These are phyloP conservation scores for Aptenodytes forsteri DNA, from an alignment of 2,113 vertebrate species.

Conservation along the genomic window DNA sequence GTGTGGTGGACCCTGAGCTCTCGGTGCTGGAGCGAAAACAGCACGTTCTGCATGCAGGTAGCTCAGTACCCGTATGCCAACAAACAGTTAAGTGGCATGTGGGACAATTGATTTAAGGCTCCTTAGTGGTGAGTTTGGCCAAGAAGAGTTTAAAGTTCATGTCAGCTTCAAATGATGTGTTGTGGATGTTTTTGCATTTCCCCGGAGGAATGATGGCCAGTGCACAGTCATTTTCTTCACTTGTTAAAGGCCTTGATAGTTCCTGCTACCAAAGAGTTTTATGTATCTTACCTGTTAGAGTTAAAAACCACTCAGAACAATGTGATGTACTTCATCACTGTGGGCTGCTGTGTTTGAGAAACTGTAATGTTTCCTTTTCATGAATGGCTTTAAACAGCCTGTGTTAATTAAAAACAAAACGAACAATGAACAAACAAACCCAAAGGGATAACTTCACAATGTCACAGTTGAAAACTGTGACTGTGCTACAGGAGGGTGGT, in stretches of 20 bases:
- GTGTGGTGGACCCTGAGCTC: neutral
- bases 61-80: neutral
- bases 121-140: neutral
- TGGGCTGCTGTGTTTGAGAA: neutral
- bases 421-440: neutral
- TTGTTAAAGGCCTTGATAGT: neutral
- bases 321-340: rapidly evolving
- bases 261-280: neutral
- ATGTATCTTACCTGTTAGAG: neutral
- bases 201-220: neutral
- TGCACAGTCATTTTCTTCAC: neutral
- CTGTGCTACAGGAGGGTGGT: neutral
- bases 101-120: neutral
- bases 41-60: neutral
- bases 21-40: neutral
- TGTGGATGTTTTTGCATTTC: neutral
- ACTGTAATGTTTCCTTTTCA: neutral
- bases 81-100: neutral
- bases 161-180: neutral
- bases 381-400: neutral
- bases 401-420: neutral
- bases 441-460: neutral
- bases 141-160: neutral
- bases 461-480: neutral
- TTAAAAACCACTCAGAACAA: neutral